Conservation (phyloP, 2,113 vertebrate genomes). For the Barnardius zonarius region DNA sequence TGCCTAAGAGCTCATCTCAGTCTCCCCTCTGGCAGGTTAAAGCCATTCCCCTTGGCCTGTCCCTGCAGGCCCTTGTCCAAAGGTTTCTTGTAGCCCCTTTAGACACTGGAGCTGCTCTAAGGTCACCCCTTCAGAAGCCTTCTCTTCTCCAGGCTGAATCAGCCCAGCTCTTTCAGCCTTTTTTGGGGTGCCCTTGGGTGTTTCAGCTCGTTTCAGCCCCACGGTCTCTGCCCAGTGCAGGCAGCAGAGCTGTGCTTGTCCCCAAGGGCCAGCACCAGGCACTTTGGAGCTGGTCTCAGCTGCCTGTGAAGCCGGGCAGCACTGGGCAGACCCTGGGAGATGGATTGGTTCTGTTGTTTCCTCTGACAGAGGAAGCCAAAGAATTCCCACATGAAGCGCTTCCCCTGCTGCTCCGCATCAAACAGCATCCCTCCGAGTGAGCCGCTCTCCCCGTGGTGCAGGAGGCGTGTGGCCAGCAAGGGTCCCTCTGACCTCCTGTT, state of each 20-base stretch:
- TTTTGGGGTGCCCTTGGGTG: neutral
- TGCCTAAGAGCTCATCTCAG: neutral
- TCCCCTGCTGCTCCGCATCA: neutral
- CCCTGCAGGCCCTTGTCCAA: neutral
- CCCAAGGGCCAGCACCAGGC: neutral
- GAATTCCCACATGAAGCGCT: conserved; percentile 41
- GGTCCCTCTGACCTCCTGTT: neutral
- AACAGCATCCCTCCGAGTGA: neutral
- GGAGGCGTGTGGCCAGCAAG: neutral
- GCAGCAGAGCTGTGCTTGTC: neutral
- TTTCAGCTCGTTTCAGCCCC: neutral
- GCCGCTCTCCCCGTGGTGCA: neutral
- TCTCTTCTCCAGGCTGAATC: neutral
- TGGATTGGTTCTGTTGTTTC: conserved; percentile 27
- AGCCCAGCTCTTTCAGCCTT: neutral
- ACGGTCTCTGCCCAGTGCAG: rapidly evolving
- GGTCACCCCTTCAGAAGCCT: neutral
- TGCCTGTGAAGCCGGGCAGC: neutral
- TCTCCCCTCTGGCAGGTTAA: neutral
- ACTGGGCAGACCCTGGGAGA: conserved; percentile 36
- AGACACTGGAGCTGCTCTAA: neutral
- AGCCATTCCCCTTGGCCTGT: neutral
- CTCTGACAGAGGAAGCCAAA: conserved; percentile 24
- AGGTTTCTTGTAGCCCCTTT: neutral
- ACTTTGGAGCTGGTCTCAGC: neutral